Evolutionary conservation across 1,140 invertebrate genomes (phyloP), one percentile per base, ranked within the genome.

Genomic region (Varroa destructor): DNA sequence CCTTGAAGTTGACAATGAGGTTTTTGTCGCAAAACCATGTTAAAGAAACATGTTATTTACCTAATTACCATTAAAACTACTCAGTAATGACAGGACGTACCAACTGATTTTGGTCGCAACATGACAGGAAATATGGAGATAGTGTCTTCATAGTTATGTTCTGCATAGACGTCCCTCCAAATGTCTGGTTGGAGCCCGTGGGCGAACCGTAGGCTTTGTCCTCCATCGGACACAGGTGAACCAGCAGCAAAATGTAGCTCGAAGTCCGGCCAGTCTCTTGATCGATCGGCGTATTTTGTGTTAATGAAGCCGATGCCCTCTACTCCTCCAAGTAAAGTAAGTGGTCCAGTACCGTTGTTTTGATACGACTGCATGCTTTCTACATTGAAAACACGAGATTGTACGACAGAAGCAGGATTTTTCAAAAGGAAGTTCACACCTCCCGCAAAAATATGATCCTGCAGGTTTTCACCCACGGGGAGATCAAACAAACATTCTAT

Each of bases 61-160:
- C 25, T 25, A 25, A 25, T 25, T 25, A 25, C 25, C 25, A 25
- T 25, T 25, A 51, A 51, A 51, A 8, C 8, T 51, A 8, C 46
- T 51, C 3, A 51, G 8, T 51, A 51, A 51, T 5, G 46, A 8
- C 46, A 51, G 46, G 8, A 5, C 8, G 8, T 40, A 67, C 61
- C 61, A 46, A 67, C 36, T 1, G 61, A 67, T 72, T 78, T 77
- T 5, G 82, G 82, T 55, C 92, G 81, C 1, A 94, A 77, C 43
- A 91, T 76, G 85, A 92, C 89, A 0, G 90, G 90, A 46, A 91
- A 85, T 0, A 91, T 85, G 75, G 88, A 89, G 87, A 88, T 91
- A 0, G 85, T 85, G 76, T 93, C 90, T 74, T 85, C 71, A 40
- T 77, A 74, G 14, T 74, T 55, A 55, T 76, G 55, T 3, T 74